Evolutionary conservation across 2,797 vertebrate species (phyloP).

Genomic region (Gorsachius magnificus): DNA sequence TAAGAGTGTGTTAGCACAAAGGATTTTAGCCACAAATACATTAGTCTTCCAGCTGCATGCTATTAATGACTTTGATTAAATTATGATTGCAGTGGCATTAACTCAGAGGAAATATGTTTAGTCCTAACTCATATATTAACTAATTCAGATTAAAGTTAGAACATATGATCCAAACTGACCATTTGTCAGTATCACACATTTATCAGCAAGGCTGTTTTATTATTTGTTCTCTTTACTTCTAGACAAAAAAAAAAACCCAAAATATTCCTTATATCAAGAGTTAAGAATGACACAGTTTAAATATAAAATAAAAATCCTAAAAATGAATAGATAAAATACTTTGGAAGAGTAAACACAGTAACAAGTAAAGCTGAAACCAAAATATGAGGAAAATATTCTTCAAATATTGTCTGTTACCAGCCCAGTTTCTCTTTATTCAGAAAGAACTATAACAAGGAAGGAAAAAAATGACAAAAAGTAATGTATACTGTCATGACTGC

Average conservation of each 20-base stretch:
- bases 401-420: fast-evolving
- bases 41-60: not conserved
- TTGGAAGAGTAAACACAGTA: not conserved
- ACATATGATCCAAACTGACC: not conserved
- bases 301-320: not conserved
- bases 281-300: not conserved
- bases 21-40: not conserved
- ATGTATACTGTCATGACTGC: not conserved
- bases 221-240: not conserved
- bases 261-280: not conserved
- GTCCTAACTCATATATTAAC: not conserved
- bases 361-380: not conserved
- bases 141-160: not conserved
- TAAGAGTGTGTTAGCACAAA: not conserved
- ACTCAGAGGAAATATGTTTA: not conserved
- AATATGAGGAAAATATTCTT: not conserved
- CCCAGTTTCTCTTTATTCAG: not conserved
- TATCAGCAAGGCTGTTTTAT: not conserved
- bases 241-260: not conserved
- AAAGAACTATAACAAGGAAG: not conserved
- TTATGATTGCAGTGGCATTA: not conserved
- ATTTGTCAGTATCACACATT: not conserved
- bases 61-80: not conserved
- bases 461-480: not conserved
- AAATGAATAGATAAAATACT: not conserved